These are phyloP conservation scores for Anolis sagrei DNA, from an alignment of 2,113 vertebrate species.

Conservation along the genomic window DNA sequence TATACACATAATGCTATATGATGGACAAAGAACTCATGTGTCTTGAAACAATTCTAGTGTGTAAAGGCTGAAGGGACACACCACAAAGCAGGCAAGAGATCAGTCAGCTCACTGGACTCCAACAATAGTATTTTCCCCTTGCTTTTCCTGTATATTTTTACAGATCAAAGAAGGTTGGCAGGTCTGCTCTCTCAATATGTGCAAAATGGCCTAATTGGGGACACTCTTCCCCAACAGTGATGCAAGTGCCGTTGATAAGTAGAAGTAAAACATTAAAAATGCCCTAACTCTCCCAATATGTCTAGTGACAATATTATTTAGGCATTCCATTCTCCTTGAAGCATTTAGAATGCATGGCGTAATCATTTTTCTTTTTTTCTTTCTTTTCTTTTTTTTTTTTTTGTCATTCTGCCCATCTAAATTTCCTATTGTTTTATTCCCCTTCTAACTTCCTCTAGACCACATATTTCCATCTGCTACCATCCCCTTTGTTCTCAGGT, in stretches of 20 bases:
- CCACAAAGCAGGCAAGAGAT: neutral
- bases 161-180: neutral
- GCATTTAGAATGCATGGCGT: neutral
- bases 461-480: neutral
- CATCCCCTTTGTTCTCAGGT: neutral
- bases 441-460: neutral
- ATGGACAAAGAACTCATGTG: neutral
- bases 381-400: no score
- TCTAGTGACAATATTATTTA: neutral
- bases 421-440: neutral
- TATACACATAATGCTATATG: neutral
- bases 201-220: neutral
- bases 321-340: neutral
- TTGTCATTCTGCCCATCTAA: no score
- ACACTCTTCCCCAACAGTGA: neutral
- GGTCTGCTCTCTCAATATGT: neutral
- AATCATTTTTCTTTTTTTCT: neutral
- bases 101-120: neutral
- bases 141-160: neutral
- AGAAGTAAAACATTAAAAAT: neutral
- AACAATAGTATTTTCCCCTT: neutral
- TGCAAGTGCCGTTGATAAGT: neutral
- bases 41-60: neutral
- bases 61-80: neutral
- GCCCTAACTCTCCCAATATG: neutral